Conservation (phyloP, 2,797 vertebrate species). For the Neosilurus hyrtlii region DNA sequence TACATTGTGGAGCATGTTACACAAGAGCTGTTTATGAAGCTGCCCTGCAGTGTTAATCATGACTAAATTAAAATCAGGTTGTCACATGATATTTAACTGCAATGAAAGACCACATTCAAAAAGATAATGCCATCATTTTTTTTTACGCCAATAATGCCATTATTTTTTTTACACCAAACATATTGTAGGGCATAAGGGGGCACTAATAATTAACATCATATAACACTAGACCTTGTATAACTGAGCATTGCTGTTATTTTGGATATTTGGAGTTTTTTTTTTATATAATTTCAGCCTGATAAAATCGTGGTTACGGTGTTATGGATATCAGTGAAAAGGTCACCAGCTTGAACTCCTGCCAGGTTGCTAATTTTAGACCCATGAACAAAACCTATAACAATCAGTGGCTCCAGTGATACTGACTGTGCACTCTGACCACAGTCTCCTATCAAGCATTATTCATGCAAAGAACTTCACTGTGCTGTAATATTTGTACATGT, state of each 20-base stretch:
- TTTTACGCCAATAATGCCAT: neutral
- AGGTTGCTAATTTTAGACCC: neutral
- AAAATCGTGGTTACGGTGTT: neutral
- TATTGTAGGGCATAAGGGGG: neutral
- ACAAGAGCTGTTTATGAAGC: conserved; percentile 55
- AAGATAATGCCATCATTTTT: neutral
- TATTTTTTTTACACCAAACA: neutral
- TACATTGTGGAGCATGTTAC: neutral
- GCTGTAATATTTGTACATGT: neutral
- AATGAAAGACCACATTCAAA: neutral
- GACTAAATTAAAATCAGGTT: neutral
- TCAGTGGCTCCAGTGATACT: neutral
- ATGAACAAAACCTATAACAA: neutral
- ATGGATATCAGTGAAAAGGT: neutral
- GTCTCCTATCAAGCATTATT: neutral
- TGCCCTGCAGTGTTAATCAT: conserved; percentile 47
- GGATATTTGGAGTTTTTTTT: too few species aligned
- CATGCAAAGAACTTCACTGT: neutral
- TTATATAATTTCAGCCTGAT: neutral
- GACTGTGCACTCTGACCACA: neutral
- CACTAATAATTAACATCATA: neutral
- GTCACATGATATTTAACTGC: neutral
- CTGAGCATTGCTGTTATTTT: neutral
- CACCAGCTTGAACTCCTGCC: neutral
- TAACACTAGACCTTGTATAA: neutral